Base-by-base conservation (phyloP, 2,113 vertebrate species). In the Indicator indicator region DNA sequence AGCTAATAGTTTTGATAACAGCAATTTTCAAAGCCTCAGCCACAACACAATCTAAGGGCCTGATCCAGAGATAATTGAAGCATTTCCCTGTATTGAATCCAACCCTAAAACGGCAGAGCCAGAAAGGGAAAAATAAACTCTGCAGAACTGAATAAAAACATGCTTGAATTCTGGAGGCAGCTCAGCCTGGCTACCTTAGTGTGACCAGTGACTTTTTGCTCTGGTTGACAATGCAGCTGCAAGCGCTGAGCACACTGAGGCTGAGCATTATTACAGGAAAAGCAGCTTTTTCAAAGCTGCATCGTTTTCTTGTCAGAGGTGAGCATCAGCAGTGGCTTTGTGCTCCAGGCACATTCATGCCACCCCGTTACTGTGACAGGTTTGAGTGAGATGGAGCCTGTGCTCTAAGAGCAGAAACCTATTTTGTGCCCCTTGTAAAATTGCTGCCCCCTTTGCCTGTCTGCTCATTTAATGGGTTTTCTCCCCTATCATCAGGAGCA, bases 31-130 rank as follows among this genome's bases (percentile, higher is more conserved):
- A 92, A 95, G 56, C 82, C 79, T 95, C 78, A 85, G 24, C 48
- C 91, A 81, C 85, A 94, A 93, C 67, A 71, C 52, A 80, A 33
- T 89, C 76, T 20, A 64, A 71, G 72, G 82, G 42, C 33, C 86
- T 91, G 93, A 96, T 95, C 84, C 94, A 90, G 90, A 95, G 86
- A 76, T 82, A 95, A 90, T n/a, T 46, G 90, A 94, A 94, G n/a
- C 69, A 62, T 93, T 97, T 95, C 70, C 80, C 50, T 82, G 73
- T 77, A 75, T 84, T 94, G 77, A 83, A 93, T 86, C 70, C 1
- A 2, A 74, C 24, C 62, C 83, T 81, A 55, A 95, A 93, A 86
- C 10, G 44, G 55, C 50, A 63, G 17, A 89, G 28, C 11, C 52
- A 88, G 62, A 88, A 69, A 78, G 44, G 44, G 69, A 81, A 88